phyloP scores from a whole-genome alignment of 1,140 invertebrate genomes.

The Globodera rostochiensis region DNA sequence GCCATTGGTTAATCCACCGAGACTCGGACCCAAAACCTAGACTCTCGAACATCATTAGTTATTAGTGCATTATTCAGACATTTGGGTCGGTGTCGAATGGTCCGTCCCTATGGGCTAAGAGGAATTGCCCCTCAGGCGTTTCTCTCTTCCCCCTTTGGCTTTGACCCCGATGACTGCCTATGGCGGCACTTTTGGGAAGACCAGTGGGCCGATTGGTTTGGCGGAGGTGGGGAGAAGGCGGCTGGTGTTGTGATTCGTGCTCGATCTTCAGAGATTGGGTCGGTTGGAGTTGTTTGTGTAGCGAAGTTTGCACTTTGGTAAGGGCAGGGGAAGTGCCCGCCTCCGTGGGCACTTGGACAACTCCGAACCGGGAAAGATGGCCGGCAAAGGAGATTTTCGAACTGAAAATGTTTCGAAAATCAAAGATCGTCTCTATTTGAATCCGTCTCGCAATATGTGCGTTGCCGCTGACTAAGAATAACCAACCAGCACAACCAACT shows the following conservation, averaged over 20 bases:
- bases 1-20: too few species aligned
- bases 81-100: neutral
- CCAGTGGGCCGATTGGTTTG: neutral
- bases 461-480: neutral
- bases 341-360: neutral
- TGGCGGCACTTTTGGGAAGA: neutral
- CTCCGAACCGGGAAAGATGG: neutral
- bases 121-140: neutral
- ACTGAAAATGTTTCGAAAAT: neutral
- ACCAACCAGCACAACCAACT: neutral
- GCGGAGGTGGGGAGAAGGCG: neutral
- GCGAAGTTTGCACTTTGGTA: conserved; percentile 5
- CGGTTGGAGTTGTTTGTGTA: conserved; percentile 14
- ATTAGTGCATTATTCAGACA: neutral
- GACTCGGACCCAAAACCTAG: too few species aligned
- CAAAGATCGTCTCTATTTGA: neutral
- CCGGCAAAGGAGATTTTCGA: neutral
- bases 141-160: neutral
- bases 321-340: neutral
- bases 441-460: neutral
- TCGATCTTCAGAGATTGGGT: conserved; percentile 18
- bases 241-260: neutral
- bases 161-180: neutral
- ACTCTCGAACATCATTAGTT: too few species aligned
- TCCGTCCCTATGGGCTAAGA: neutral